Conservation (phyloP, 1,140 invertebrate species). For the Drosophila repletoides region DNA sequence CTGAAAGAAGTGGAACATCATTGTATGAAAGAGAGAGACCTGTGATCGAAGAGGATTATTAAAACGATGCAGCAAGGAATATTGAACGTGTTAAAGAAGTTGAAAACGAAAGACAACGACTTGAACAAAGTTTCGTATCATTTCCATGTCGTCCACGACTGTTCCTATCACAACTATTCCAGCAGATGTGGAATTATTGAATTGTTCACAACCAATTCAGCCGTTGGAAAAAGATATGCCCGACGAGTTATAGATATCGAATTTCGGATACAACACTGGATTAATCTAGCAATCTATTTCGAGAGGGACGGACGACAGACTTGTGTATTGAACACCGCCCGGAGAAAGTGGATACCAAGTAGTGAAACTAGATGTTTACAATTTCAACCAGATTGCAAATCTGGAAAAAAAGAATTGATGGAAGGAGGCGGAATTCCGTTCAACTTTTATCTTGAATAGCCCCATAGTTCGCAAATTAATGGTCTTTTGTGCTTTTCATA, state of each 20-base stretch:
- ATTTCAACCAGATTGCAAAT: slow-evolving; percentile 7
- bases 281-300: slow-evolving; percentile 31
- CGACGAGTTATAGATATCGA: slow-evolving; percentile 1
- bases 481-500: too few species aligned
- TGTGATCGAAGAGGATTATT: background rate
- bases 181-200: background rate
- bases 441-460: too few species aligned
- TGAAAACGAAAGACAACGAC: background rate
- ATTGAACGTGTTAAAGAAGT: background rate
- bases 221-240: slow-evolving; percentile 1
- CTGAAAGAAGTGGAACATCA: background rate
- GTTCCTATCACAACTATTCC: too few species aligned
- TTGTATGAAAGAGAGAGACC: background rate
- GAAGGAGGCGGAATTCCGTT: slow-evolving; percentile 12
- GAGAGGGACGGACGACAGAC: slow-evolving; percentile 17
- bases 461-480: too few species aligned
- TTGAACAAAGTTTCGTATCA: background rate
- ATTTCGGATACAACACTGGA: slow-evolving; percentile 11
- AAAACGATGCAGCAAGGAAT: background rate
- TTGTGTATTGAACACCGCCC: slow-evolving; percentile 7
- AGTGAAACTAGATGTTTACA: slow-evolving; percentile 26
- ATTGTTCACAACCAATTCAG: too few species aligned
- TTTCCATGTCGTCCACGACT: background rate
- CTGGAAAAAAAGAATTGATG: slow-evolving; percentile 21
- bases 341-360: slow-evolving; percentile 35